Evolutionary conservation across 2,888 invertebrate genomes (phyloP), one percentile per base, ranked within the genome.

Genomic region (Standfussiana lucernea): DNA sequence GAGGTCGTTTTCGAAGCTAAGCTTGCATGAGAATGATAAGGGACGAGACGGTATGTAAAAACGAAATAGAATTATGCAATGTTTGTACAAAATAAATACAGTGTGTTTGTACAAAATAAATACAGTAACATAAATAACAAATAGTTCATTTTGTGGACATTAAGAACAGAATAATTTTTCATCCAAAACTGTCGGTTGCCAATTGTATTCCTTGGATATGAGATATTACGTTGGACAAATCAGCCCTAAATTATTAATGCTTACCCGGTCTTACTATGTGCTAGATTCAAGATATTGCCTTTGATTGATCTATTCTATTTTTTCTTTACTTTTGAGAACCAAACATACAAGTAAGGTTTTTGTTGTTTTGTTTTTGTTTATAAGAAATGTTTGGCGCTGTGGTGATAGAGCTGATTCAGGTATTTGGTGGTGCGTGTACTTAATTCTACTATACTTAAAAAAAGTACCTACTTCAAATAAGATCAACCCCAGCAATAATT

Each of bases 1-100:
- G 35, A 64, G n/a, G 18, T 40, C 53, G 72, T 53, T 73, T 67
- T 42, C 32, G 24, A 32, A 64, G 24, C 13, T 47, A 59, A 62
- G 53, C 45, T 40, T 67, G 61, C 35, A 70, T 61, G 28, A 59
- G 24, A 64, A 35, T 74, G 37, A 24, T 47, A 66, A 28, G 15
- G 28, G 18, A 56, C 18, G 10, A 35, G 18, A 40, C 35, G 45
- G 11, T 28, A 82, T 59, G 53, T 45, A 32, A 62, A 62, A 47
- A 47, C 15, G 6, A 37, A 40, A 45, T 72, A 28, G 37, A 47
- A 37, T 45, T 37, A 2, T 45, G 11, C 28, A 24, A n/a, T 50
- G 3, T 72, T 72, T 35, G 72, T 18, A 50, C 13, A 24, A 73
- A 40, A 69, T n/a, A n/a, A 32, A 66, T 8, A 37, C 37, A 37